Conservation (phyloP, 2,113 vertebrate genomes). For the Laticauda colubrina region DNA sequence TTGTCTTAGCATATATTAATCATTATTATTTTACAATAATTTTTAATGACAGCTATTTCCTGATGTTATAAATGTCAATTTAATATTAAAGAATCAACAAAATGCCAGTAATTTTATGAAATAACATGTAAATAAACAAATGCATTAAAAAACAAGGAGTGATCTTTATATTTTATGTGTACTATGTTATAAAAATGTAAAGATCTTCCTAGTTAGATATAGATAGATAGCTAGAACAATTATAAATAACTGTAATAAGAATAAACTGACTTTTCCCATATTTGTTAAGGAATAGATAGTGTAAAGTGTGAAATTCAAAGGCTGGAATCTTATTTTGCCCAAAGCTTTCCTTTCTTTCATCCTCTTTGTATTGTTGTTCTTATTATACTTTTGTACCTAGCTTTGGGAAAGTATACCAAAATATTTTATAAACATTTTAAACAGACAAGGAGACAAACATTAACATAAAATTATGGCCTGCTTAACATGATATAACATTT, state of each 20-base stretch:
- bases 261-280: not conserved
- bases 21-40: not conserved
- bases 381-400: not conserved
- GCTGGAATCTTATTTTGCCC: not conserved
- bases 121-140: not conserved
- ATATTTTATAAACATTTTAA: not conserved
- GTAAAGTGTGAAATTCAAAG: not conserved
- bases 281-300: not conserved
- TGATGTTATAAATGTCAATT: slow-evolving; percentile 9
- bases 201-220: not conserved
- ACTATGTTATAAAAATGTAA: not conserved
- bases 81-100: not conserved
- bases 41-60: not conserved
- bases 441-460: not conserved
- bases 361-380: not conserved
- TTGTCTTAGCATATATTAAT: not conserved
- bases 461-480: not conserved
- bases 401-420: not conserved
- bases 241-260: not conserved
- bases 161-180: not conserved
- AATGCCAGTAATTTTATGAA: not conserved
- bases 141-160: not conserved
- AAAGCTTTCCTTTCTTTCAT: not conserved
- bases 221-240: not conserved
- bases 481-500: not conserved